Percentiles rank a stretch among this genome's conserved stretches.
phyloP scores from a whole-genome alignment of 2,888 invertebrate species.

The Onchidella celtica region DNA sequence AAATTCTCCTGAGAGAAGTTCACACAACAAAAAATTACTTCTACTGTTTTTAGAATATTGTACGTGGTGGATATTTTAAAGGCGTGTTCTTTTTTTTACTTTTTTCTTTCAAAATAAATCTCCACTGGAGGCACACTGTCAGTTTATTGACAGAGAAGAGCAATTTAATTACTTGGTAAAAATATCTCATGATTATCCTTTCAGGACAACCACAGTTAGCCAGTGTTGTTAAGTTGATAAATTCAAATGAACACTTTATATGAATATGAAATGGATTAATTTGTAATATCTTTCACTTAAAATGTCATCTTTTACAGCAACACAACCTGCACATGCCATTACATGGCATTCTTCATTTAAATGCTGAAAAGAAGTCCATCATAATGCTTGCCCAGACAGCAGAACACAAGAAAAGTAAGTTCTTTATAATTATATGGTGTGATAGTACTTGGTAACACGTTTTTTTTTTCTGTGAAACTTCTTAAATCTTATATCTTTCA shows the following conservation, averaged over 20 bases:
- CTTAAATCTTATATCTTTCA: neutral
- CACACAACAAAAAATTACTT: neutral
- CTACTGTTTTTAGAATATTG: neutral
- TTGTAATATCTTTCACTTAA: no score
- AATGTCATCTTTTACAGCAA: constrained; percentile 48
- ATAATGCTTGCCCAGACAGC: constrained; percentile 43
- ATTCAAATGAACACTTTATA: no score
- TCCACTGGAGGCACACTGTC: no score
- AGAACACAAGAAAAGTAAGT: constrained; percentile 45
- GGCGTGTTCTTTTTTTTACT: neutral
- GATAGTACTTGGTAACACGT: no score
- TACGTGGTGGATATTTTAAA: neutral
- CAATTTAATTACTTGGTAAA: no score
- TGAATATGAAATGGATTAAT: no score
- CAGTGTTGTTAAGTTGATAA: no score
- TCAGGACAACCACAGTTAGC: no score
- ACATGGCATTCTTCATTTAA: constrained; percentile 48
- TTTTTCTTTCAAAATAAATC: no score
- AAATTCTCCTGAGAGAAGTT: no score
- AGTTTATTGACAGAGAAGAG: no score
- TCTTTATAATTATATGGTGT: neutral
- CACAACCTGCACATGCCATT: constrained; percentile 50
- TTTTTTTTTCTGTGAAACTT: neutral
- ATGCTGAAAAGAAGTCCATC: constrained; percentile 32
- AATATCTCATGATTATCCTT: no score